Conservation (phyloP, 2,113 vertebrate species). For the Neogobius melanostomus region DNA sequence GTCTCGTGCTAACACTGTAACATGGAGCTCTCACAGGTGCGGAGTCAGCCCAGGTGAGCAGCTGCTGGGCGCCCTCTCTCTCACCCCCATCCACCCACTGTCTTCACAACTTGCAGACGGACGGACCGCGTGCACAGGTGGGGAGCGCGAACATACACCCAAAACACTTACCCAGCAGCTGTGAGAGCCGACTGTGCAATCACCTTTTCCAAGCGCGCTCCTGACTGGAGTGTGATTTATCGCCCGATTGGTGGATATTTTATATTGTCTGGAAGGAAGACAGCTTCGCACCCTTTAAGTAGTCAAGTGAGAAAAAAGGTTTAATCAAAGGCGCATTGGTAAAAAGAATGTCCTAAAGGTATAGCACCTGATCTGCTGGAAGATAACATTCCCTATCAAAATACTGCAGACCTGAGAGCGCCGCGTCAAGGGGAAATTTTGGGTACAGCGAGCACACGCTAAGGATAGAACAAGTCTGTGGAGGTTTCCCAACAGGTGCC, state of each 20-base stretch:
- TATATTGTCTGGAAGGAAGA: slow-evolving; percentile 35
- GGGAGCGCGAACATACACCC: slow-evolving; percentile 36
- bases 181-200: slow-evolving; percentile 61
- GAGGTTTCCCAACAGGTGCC: background rate
- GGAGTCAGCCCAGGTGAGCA: slow-evolving; percentile 70
- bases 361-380: background rate
- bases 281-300: slow-evolving; percentile 21
- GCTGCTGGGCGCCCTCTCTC: slow-evolving; percentile 58
- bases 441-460: background rate
- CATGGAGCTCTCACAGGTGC: slow-evolving; percentile 58
- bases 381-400: background rate
- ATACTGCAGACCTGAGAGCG: background rate
- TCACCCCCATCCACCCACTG: slow-evolving; percentile 60
- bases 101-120: slow-evolving; percentile 65
- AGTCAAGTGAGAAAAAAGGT: slow-evolving; percentile 13
- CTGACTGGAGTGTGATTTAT: slow-evolving; percentile 70
- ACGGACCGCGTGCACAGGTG: slow-evolving; percentile 52
- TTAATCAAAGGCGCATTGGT: slow-evolving; percentile 15
- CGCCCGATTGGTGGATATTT: slow-evolving; percentile 27
- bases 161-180: slow-evolving; percentile 68
- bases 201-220: slow-evolving; percentile 57
- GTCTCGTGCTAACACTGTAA: slow-evolving; percentile 30
- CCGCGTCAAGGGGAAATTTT: background rate
- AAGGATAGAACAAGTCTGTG: slow-evolving; percentile 3
- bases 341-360: slow-evolving; percentile 21